Evolutionary conservation across 30 jellyfish, hydroid and myxozoan species (phyloP), one percentile per base, ranked within the genome.

Genomic region (Calvadosia cruxmelitensis): DNA sequence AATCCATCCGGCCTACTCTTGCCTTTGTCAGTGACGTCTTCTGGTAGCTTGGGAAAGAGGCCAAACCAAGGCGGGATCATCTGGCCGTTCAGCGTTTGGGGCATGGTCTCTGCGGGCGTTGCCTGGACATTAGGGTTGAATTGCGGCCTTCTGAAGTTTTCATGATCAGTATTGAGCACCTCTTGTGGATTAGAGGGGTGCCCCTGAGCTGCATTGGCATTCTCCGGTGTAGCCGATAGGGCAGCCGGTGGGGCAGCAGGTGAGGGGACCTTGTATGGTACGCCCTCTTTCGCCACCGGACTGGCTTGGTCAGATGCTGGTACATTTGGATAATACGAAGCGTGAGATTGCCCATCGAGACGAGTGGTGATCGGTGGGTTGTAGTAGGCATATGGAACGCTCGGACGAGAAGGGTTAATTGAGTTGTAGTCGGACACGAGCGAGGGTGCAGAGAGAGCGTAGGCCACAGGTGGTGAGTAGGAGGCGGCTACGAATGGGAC

Each of bases 1-100:
- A 42, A 42, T 10, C 57, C 57, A 42, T 42, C 57, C 57, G 57
- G 57, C 20, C 57, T 42, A 42, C 57, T 42, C 57, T 42, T 42
- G 57, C 57, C 57, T 42, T 42, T 42, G 57, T 42, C 57, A 5
- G 57, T 42, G 20, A 42, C 57, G 57, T 42, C 57, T 42, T 42
- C 57, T 5, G 57, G 57, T 42, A 42, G 57, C 20, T 42, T 42
- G 20, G 57, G 57, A 42, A 42, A 42, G 57, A 42, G 57, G 57
- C 57, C 57, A 42, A 42, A 42, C 57, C 57, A 42, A 42, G 57
- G 57, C 20, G 57, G 57, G 10, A 42, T 42, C 57, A 42, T 42
- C 20, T 42, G 57, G 20, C 57, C 57, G 20, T 42, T 42, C 15
- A 42, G 57, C 10, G 57, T 10, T 20, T 42, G 57, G 10, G 57